Evolutionary conservation across 1,140 invertebrate species (phyloP), one percentile per base, ranked within the genome.

Genomic region (Rhyzopertha dominica): DNA sequence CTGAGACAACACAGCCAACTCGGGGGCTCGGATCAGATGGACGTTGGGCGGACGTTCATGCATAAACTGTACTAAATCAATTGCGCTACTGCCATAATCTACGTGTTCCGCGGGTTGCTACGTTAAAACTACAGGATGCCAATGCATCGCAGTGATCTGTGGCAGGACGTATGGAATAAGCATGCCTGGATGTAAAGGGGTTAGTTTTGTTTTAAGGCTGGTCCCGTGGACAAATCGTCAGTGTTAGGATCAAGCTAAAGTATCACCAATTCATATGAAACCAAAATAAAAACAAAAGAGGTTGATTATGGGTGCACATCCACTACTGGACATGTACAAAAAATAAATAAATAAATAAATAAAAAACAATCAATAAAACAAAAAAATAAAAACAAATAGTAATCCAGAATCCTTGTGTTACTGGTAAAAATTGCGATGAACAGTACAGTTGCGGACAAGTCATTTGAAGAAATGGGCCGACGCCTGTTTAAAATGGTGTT

Each of bases 1-100:
- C 55, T 57, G 41, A 61, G 61, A 66, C 63, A 66, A 66, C 63
- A 66, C 63, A 66, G 63, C 63, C 63, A 63, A 58, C 54, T 50
- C 37, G 43, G 54, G 51, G 49, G 47, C 55, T 50, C 28, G 46
- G 47, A 20, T 47, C 36, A 48, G 29, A 48, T 40, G 40, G 48
- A 51, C 45, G 40, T 29, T n/a, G 53, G 46, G 54, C 49, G 49
- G 36, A 47, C 44, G 41, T 35, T 43, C 49, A 59, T 59, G 55
- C 57, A 59, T 40, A 49, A 47, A 40, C 51, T 38, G 39, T 9
- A 22, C 34, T 31, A 32, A 32, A 32, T 32, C 13, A 37, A 37
- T 19, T 37, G 22, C 16, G 9, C 7, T 7, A 5, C 30, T 44
- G 23, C 43, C 31, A 46, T 13, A 26, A 32, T 38, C 51, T 53